phyloP scores from a whole-genome alignment of 2,888 invertebrate genomes.

The Andricus curvator region DNA sequence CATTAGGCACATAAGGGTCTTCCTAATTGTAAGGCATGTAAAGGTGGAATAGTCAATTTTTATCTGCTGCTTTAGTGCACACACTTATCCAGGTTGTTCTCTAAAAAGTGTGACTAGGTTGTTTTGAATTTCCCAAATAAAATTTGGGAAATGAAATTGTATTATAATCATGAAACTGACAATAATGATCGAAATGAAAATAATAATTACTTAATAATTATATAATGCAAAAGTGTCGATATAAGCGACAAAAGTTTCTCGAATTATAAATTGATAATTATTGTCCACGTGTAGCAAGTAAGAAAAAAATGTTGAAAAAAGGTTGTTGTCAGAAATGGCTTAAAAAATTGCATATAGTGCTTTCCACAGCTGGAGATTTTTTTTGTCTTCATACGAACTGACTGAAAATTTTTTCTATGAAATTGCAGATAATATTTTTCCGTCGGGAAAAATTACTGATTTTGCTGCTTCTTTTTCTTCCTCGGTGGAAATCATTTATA shows the following conservation, averaged over 20 bases:
- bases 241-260: neutral
- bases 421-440: neutral
- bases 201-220: neutral
- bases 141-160: neutral
- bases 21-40: neutral
- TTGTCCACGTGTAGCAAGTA: neutral
- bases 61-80: neutral
- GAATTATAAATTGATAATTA: neutral
- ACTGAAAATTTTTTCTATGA: neutral
- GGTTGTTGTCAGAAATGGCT: neutral
- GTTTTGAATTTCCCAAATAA: neutral
- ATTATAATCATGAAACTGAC: slow-evolving; percentile 4
- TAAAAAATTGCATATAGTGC: neutral
- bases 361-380: too few species aligned
- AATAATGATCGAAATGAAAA: slow-evolving; percentile 7
- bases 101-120: neutral
- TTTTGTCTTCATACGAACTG: neutral
- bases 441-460: neutral
- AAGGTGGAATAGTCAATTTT: slow-evolving; percentile 15
- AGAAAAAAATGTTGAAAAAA: neutral
- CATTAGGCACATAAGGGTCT: too few species aligned
- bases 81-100: neutral
- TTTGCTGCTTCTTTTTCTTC: neutral
- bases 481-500: too few species aligned
- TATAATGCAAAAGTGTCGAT: neutral